phyloP scores from a whole-genome alignment of 1,140 invertebrate genomes.

The Leptopilina boulardi region DNA sequence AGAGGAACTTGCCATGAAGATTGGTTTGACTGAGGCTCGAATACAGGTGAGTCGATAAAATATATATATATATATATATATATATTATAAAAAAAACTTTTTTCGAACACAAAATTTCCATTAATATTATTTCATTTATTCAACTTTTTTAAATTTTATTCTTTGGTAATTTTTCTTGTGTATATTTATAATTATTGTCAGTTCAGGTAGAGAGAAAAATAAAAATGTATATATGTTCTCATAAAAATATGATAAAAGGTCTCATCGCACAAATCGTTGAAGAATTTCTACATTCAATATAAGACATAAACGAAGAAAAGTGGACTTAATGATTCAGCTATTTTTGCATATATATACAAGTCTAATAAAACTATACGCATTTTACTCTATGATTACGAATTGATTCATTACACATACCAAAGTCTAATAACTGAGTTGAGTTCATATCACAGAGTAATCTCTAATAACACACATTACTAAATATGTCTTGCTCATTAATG shows the following conservation, averaged over 20 bases:
- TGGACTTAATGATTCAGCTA: not conserved
- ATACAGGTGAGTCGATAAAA: conserved; percentile 90
- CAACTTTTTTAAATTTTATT: too few relatives aligned
- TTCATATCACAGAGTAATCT: conserved; percentile 1
- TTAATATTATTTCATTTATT: too few relatives aligned
- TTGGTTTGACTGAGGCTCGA: conserved; percentile 97
- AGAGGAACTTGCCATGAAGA: conserved; percentile 98
- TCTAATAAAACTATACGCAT: not conserved
- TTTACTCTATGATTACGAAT: conserved; percentile 9
- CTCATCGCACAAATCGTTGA: not conserved
- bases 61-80: conserved; percentile 4
- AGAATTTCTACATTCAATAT: not conserved
- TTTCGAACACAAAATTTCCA: too few relatives aligned
- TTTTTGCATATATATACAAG: not conserved
- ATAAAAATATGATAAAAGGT: not conserved
- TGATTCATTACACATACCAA: conserved; percentile 22
- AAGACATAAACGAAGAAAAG: not conserved
- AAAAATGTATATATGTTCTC: too few relatives aligned
- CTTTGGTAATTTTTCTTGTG: too few relatives aligned
- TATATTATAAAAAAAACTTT: too few relatives aligned
- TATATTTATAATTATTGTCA: too few relatives aligned
- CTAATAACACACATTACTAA: conserved; percentile 5
- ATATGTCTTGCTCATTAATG: conserved; percentile 5
- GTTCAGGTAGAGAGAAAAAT: too few relatives aligned
- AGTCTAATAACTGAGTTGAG: conserved; percentile 1